These are phyloP conservation scores for Tiliqua scincoides DNA, from an alignment of 2,113 vertebrate species.

Conservation along the genomic window DNA sequence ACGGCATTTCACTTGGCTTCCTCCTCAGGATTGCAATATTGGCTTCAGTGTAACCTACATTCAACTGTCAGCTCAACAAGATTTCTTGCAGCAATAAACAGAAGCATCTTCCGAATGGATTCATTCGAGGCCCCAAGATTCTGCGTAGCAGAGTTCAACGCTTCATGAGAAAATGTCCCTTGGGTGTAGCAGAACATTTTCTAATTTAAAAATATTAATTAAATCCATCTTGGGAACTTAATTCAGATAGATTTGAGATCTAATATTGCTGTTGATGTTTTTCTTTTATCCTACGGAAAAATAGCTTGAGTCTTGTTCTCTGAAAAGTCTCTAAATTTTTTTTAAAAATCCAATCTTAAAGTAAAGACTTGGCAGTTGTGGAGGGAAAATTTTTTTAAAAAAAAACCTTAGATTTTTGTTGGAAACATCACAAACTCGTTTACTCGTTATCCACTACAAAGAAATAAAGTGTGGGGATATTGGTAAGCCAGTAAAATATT, in stretches of 20 bases:
- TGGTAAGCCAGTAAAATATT: neutral
- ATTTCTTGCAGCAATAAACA: slow-evolving; percentile 67
- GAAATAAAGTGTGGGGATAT: neutral
- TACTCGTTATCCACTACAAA: too few relatives aligned
- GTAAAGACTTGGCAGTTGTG: neutral
- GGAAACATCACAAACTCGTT: neutral
- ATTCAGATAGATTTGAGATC: neutral
- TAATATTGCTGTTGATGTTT: neutral
- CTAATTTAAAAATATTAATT: slow-evolving; percentile 1
- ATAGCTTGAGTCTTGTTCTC: neutral
- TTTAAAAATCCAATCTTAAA: neutral
- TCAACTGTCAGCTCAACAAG: slow-evolving; percentile 47
- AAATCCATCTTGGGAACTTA: neutral
- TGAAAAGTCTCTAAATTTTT: neutral
- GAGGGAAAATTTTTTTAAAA: too few relatives aligned
- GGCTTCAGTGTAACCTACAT: slow-evolving; percentile 60
- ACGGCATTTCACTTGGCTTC: slow-evolving; percentile 30
- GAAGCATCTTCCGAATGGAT: neutral
- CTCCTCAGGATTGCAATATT: slow-evolving; percentile 59
- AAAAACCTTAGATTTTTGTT: neutral
- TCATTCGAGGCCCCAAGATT: slow-evolving; percentile 43
- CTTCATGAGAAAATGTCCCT: neutral
- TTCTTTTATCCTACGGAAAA: neutral
- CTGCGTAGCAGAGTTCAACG: slow-evolving; percentile 14
- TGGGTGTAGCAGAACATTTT: neutral